Conservation (phyloP, 2,113 vertebrate genomes). For the Oncorhynchus tshawytscha region DNA sequence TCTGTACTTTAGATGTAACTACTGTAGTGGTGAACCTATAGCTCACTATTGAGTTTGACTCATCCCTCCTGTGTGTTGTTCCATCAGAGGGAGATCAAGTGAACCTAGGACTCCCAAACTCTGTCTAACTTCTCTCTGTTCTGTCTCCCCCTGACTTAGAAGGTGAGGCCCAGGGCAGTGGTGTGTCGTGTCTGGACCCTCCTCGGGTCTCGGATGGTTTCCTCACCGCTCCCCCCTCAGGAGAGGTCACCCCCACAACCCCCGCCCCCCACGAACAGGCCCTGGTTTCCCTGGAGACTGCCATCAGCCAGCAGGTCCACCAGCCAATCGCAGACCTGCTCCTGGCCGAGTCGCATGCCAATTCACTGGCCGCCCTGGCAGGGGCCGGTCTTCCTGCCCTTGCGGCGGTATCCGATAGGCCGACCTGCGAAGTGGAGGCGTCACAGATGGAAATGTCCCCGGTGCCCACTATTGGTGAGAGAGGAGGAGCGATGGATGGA, state of each 20-base stretch:
- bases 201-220: constrained; percentile 82
- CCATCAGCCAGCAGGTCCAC: constrained; percentile 81
- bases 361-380: constrained; percentile 73
- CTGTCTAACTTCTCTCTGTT: not conserved
- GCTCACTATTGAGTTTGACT: not conserved
- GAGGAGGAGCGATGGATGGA: constrained; percentile 71
- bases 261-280: constrained; percentile 77
- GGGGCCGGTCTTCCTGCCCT: constrained; percentile 77
- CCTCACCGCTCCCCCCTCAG: constrained; percentile 83
- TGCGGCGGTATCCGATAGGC: constrained; percentile 71
- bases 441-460: constrained; percentile 95
- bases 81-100: not conserved
- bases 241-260: constrained; percentile 82
- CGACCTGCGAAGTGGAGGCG: constrained; percentile 81
- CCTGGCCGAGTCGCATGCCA: constrained; percentile 76
- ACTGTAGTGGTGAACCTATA: too few relatives aligned
- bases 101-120: not conserved
- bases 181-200: constrained; percentile 73
- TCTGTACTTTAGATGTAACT: too few relatives aligned
- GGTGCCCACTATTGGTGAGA: constrained; percentile 86
- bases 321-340: constrained; percentile 76
- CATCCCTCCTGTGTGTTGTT: not conserved
- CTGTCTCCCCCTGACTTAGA: constrained; percentile 36
- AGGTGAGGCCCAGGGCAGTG: constrained; percentile 70
- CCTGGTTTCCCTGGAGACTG: constrained; percentile 81